These are phyloP conservation scores for Ceriagrion tenellum DNA, from an alignment of 2,888 invertebrate species.

Conservation along the genomic window DNA sequence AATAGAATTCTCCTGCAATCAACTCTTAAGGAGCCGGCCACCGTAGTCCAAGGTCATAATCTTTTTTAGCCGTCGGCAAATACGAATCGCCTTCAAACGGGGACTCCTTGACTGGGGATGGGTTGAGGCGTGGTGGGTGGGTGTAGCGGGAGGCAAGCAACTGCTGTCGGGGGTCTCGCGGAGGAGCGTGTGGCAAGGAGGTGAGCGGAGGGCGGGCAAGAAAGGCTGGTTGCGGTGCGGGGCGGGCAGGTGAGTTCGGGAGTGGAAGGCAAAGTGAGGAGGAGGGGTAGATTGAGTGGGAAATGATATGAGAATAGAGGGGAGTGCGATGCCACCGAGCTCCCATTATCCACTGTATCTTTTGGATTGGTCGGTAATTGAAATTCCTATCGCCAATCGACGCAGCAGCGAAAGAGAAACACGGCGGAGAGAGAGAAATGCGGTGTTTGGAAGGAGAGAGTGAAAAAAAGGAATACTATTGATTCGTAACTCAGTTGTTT, in stretches of 20 bases:
- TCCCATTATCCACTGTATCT: conserved; percentile 52
- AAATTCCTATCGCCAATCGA: conserved; percentile 52
- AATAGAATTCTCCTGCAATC: too few relatives aligned
- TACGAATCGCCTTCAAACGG: not conserved
- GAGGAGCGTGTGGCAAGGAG: not conserved
- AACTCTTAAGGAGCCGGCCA: not conserved
- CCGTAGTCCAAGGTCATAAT: conserved; percentile 13
- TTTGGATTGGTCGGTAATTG: conserved; percentile 46
- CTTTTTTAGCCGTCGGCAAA: conserved; percentile 27
- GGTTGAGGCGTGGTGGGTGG: too few relatives aligned
- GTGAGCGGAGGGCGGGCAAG: not conserved
- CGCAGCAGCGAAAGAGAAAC: not conserved
- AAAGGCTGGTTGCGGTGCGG: not conserved
- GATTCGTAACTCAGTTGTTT: not conserved
- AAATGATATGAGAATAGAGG: not conserved
- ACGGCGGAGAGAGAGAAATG: not conserved
- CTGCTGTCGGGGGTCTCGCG: too few relatives aligned
- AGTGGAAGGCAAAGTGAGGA: too few relatives aligned
- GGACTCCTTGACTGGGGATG: not conserved
- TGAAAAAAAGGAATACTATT: not conserved
- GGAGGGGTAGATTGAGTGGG: conserved; percentile 15
- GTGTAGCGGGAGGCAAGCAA: not conserved
- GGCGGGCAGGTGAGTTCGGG: not conserved
- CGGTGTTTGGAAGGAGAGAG: not conserved
- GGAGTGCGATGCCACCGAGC: not conserved